Evolutionary conservation across 2,888 invertebrate species (phyloP).

Genomic region (Drosophila buzzatii): DNA sequence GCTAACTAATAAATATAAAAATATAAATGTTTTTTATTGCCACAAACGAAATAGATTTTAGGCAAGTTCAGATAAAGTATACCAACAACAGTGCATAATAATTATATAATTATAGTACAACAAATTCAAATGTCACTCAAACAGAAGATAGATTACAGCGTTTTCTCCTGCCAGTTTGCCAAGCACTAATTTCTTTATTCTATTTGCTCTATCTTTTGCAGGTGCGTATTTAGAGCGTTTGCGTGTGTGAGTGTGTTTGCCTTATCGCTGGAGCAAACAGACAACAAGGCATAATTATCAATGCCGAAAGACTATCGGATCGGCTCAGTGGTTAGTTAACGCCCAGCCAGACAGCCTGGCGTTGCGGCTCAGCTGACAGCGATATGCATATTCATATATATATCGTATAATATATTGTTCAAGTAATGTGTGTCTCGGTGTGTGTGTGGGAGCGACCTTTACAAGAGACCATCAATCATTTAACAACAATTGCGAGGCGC

Average conservation of each 20-base stretch:
- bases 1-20: background rate
- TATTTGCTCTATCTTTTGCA: slow-evolving; percentile 51
- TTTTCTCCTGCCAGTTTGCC: background rate
- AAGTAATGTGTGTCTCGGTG: slow-evolving; percentile 47
- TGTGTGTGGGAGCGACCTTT: slow-evolving; percentile 53
- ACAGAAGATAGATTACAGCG: background rate
- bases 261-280: slow-evolving; percentile 39
- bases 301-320: slow-evolving; percentile 16
- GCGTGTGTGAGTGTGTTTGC: background rate
- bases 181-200: slow-evolving; percentile 52
- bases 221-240: slow-evolving; percentile 55
- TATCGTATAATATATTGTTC: slow-evolving; percentile 62
- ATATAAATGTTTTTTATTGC: too few relatives aligned
- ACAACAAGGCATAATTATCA: slow-evolving; percentile 56
- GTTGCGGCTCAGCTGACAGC: slow-evolving; percentile 33
- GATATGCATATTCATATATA: slow-evolving; percentile 8
- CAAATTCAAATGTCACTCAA: background rate
- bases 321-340: slow-evolving; percentile 50
- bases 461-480: slow-evolving; percentile 71
- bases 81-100: background rate
- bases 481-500: slow-evolving; percentile 66
- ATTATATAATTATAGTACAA: background rate
- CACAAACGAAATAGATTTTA: background rate
- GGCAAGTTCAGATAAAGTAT: background rate
- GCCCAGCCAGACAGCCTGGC: slow-evolving; percentile 67